phyloP scores from a whole-genome alignment of 2,797 vertebrate genomes.

The Malacoraja senta region DNA sequence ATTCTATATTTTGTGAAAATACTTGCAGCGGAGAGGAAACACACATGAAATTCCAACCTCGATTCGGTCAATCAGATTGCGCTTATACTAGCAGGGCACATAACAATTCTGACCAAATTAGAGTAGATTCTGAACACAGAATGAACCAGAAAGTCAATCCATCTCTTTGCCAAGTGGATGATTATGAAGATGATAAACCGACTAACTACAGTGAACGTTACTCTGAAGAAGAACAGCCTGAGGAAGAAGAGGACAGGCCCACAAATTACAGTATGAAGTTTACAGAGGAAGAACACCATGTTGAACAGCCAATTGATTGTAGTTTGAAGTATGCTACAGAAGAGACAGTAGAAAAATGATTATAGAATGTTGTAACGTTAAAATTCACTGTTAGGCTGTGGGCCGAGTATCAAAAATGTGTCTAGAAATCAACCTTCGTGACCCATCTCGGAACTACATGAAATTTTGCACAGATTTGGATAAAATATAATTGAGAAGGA shows the following conservation, averaged over 20 bases:
- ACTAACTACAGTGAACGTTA: conserved; percentile 78
- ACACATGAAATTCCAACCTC: conserved; percentile 66
- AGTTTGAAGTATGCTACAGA: conserved; percentile 82
- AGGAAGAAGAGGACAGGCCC: conserved; percentile 66
- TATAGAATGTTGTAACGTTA: not conserved
- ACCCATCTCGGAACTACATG: no score
- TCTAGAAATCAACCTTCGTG: no score
- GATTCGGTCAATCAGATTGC: conserved; percentile 69
- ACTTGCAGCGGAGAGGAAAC: conserved; percentile 63
- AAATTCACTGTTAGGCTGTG: not conserved
- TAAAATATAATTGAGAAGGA: no score
- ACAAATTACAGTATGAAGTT: conserved; percentile 75
- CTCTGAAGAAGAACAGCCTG: conserved; percentile 70
- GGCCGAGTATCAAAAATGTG: no score
- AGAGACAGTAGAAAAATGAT: conserved; percentile 10
- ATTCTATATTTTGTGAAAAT: conserved; percentile 61
- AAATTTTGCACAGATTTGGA: no score
- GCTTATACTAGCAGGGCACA: conserved; percentile 67
- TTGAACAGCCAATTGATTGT: conserved; percentile 91
- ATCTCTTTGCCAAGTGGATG: conserved; percentile 65
- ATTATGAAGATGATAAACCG: conserved; percentile 75
- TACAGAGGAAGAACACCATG: conserved; percentile 68
- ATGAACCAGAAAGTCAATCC: conserved; percentile 64
- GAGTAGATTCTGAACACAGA: conserved; percentile 58
- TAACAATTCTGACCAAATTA: conserved; percentile 64